Base-by-base conservation (phyloP, 1,140 invertebrate genomes). In the Drosophila arizonae region DNA sequence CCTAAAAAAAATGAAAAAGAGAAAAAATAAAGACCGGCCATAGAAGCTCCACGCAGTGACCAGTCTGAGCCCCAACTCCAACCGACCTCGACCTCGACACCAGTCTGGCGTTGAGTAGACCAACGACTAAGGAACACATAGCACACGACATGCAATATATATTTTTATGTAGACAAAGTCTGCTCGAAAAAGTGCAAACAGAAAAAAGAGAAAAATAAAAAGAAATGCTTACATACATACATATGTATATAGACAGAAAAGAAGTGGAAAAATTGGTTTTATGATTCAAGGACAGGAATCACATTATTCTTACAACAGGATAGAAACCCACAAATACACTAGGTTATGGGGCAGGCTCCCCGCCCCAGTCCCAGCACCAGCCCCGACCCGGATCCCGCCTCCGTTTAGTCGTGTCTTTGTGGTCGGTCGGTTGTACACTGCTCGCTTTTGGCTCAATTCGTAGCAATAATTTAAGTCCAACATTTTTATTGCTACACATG, bases 271-370 rank as follows among this genome's bases (percentile, higher is more conserved):
- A 87, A 87, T 87, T 87, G 84, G 84, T 87, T 79, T 88, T 87
- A 84, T 87, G 84, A 87, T 87, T 87, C 84, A 87, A 87, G 84
- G 84, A 87, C 84, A 88, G 87, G 84, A 87, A 87, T 87, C 84
- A 87, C 84, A 87, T 87, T 87, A 87, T 87, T 88, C 87, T 87
- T 87, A 85, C 77, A 89, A 72, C 80, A 79, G 77, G 70, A 76
- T 77, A 84, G 77, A 60, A 77, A 77, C 80, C 72, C 84, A 77
- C 26, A 60, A 43, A 60, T 17, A 60, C 43, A 60, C 28, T 82
- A 74, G 79, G 79, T 77, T 81, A 82, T 66, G 65, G 52, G 36
- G 77, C 63, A 78, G 75, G 70, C 76, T 58, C 62, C 52, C 21
- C 43, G 21, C 21, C 21, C 21, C 21, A 24, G 21, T 1, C 2